phyloP scores from a whole-genome alignment of 1,140 invertebrate species.

The Belonocnema kinseyi region DNA sequence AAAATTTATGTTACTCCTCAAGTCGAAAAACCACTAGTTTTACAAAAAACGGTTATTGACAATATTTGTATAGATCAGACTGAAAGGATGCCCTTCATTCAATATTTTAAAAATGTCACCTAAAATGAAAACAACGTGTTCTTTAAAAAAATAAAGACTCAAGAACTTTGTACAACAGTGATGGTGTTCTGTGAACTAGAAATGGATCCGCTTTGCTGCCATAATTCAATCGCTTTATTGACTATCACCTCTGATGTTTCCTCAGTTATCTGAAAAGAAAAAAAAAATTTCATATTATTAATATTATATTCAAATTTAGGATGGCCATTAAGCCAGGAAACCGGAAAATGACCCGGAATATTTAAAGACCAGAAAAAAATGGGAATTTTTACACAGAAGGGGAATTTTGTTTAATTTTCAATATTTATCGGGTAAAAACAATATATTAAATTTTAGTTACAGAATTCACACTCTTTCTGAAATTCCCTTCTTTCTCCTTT shows the following conservation, averaged over 20 bases:
- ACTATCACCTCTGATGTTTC: constrained; percentile 85
- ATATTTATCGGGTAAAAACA: constrained; percentile 32
- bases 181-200: constrained; percentile 36
- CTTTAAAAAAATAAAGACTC: background rate
- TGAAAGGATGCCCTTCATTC: background rate
- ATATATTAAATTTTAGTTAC: too few relatives aligned
- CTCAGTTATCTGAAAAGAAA: constrained; percentile 81
- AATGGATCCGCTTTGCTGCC: constrained; percentile 80
- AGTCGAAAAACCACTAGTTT: too few relatives aligned
- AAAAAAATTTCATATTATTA: constrained; percentile 39
- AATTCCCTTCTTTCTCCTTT: too few relatives aligned
- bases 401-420: too few relatives aligned
- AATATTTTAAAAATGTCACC: background rate
- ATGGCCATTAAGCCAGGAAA: too few relatives aligned
- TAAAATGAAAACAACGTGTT: background rate
- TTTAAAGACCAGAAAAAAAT: too few relatives aligned
- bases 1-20: too few relatives aligned
- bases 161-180: constrained; percentile 22
- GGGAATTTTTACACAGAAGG: too few relatives aligned
- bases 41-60: too few relatives aligned
- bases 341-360: too few relatives aligned
- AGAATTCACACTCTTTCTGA: too few relatives aligned
- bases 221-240: constrained; percentile 86
- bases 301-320: constrained; percentile 8
- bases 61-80: too few relatives aligned